Percentiles rank a stretch among this genome's conserved stretches.
Conservation (phyloP, 2,888 invertebrate genomes). For the Sphaeridia pumilis region DNA sequence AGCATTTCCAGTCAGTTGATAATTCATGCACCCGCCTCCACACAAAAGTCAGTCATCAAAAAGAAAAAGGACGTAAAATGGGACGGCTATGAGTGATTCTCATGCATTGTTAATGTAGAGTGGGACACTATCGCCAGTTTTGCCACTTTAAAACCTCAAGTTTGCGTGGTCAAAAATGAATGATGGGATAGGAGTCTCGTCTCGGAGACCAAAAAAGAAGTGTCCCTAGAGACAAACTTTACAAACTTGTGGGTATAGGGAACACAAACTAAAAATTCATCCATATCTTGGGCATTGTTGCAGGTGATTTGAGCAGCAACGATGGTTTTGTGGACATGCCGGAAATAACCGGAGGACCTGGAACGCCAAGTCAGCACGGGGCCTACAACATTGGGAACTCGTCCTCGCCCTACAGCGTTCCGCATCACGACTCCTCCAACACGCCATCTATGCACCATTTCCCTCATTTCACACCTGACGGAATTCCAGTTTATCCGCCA, state of each 20-base stretch:
- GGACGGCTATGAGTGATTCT: constrained; percentile 33
- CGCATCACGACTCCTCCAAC: constrained; percentile 43
- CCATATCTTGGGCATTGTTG: background rate
- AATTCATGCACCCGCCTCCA: constrained; percentile 24
- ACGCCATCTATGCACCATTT: constrained; percentile 38
- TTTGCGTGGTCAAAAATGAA: background rate
- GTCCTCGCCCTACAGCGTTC: constrained; percentile 56
- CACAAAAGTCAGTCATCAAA: constrained; percentile 19
- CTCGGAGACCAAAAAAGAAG: background rate
- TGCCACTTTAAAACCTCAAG: background rate
- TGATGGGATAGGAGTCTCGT: background rate
- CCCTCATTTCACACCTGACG: constrained; percentile 44
- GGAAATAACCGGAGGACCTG: constrained; percentile 32
- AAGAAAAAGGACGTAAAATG: constrained; percentile 26
- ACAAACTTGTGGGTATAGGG: background rate
- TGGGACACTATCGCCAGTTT: background rate
- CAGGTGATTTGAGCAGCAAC: constrained; percentile 65
- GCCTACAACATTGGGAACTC: constrained; percentile 70
- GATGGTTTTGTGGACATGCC: constrained; percentile 52
- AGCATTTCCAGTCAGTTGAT: constrained; percentile 10
- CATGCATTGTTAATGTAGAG: constrained; percentile 28
- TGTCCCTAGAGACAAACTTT: background rate
- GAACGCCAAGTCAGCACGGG: constrained; percentile 71
- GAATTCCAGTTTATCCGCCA: constrained; percentile 72
- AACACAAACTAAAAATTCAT: background rate